Evolutionary conservation across 1,140 invertebrate species (phyloP), one percentile per base, ranked within the genome.

Genomic region (Cepaea nemoralis): DNA sequence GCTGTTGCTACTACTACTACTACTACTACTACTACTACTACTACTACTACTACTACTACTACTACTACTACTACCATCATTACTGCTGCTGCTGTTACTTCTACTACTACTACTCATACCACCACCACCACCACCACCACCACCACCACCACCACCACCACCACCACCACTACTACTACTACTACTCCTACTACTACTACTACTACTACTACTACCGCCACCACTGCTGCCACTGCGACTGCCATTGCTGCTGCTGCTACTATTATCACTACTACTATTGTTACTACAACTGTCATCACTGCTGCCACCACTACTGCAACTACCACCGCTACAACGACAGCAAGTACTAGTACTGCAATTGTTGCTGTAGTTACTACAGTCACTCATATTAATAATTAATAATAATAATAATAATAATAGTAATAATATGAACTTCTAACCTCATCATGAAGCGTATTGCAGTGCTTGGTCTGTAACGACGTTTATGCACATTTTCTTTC

Each of bases 31-130:
- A 35, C 70, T 73, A 73, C 70, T 73, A 33, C 70, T 73, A 73
- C 70, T 33, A 73, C 70, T 73, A 35, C 70, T 73, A 73, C 70
- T 73, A 73, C 70, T 73, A 73, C 70, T 73, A 73, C 70, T 73
- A 73, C 70, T 73, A 73, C 70, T 73, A 73, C 70, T 73, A 73
- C 70, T 73, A 73, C 70, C 37, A 73, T 35, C 8, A n/a, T n/a
- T 67, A 67, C 63, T 67, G 27, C n/a, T n/a, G n/a, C n/a, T n/a
- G n/a, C n/a, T n/a, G n/a, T n/a, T n/a, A n/a, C n/a, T n/a, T n/a
- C n/a, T n/a, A n/a, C n/a, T n/a, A n/a, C n/a, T n/a, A n/a, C n/a
- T n/a, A n/a, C n/a, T n/a, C n/a, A n/a, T n/a, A n/a, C n/a, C n/a
- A n/a, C n/a, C n/a, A n/a, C n/a, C n/a, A n/a, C n/a, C n/a, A n/a